These are phyloP conservation scores for Xerus rutilus DNA, from an alignment of 2,797 vertebrate genomes.

Conservation along the genomic window DNA sequence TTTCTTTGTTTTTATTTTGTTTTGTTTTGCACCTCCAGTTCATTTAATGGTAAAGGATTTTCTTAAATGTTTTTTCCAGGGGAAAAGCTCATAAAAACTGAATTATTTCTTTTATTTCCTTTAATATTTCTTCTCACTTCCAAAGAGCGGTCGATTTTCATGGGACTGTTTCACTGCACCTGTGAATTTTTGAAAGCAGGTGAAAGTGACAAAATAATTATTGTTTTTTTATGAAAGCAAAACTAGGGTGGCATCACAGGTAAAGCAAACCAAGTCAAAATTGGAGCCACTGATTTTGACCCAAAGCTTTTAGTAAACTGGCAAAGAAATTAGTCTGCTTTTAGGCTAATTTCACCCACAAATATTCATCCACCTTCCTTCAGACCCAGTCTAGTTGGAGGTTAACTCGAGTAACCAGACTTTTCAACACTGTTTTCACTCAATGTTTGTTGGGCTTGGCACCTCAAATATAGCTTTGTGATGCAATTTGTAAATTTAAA, in stretches of 20 bases:
- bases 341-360: neutral
- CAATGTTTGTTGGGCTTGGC: neutral
- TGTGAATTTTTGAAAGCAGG: slow-evolving; percentile 7
- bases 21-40: neutral
- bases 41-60: neutral
- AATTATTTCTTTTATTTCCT: slow-evolving; percentile 57
- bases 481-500: slow-evolving; percentile 33
- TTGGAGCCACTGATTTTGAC: neutral
- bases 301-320: neutral
- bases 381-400: neutral
- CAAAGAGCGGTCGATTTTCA: slow-evolving; percentile 17
- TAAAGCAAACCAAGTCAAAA: slow-evolving; percentile 25
- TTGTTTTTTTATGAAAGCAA: neutral
- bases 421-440: neutral
- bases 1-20: neutral
- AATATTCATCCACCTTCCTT: neutral
- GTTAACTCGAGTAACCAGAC: neutral
- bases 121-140: neutral
- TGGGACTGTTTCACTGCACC: neutral
- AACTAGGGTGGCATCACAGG: neutral
- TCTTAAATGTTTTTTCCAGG: slow-evolving; percentile 25
- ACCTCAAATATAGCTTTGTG: neutral
- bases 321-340: neutral
- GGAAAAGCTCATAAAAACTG: slow-evolving; percentile 10
- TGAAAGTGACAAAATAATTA: neutral